Base-by-base conservation (phyloP, 2,888 invertebrate species). In the Patella caerulea region DNA sequence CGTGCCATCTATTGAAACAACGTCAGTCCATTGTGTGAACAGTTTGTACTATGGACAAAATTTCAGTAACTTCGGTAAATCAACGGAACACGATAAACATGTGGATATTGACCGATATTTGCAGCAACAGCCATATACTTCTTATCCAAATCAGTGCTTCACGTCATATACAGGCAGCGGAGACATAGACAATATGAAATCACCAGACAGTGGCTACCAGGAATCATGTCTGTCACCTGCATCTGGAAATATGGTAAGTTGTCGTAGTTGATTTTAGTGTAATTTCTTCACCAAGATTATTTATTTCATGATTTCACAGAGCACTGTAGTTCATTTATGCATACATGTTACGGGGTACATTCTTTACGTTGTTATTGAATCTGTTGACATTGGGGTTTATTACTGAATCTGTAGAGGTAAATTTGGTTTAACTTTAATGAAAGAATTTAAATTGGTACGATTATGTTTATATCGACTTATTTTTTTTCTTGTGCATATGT, bases 141-240 rank as follows among this genome's bases (percentile, higher is more conserved):
- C 73, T 52, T 75, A 69, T 59, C 53, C 65, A 34, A 70, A 78
- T n/a, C 72, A 72, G 45, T 45, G 29, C 76, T 78, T 71, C 82
- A 79, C 17, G 80, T 79, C 69, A 80, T 78, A 52, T 73, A 73
- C 79, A 53, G 74, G 56, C 34, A 78, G 77, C 72, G 78, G 80
- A 59, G 81, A 83, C 45, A 83, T 81, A 72, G 85, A 86, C 78
- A 82, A 81, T 65, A 82, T 88, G 77, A 88, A 88, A 74, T 90
- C 90, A 5, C 89, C 90, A 5, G 90, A 90, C 78, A 89, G 88
- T 72, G 90, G 90, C 2, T 89, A 85, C 78, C 83, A 88, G 52
- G 90, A 90, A 74, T 84, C 86, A 2, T 88, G 90, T 76, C 78
- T 85, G 29, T 88, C 88, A 3, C 88, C 86, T 9, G 77, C 87